A percentile compares a stretch with the other conserved stretches of the same genome.
These are phyloP conservation scores for Lordiphosa stackelbergi DNA, from an alignment of 1,140 invertebrate genomes.

Conservation along the genomic window DNA sequence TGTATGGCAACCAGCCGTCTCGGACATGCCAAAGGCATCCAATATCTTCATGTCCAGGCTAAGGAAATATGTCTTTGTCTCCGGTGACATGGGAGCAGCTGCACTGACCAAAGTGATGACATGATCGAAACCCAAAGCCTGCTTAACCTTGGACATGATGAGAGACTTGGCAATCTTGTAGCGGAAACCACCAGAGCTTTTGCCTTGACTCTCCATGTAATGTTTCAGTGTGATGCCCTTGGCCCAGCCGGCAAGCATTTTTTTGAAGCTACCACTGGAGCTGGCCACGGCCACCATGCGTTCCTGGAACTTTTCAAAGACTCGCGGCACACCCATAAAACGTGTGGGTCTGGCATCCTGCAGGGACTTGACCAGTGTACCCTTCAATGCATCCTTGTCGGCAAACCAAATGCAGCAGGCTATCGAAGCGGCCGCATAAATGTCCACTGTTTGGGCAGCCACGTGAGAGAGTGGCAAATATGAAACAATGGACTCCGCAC, in stretches of 20 bases:
- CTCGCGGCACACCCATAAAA: conserved; percentile 92
- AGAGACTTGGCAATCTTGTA: conserved; percentile 75
- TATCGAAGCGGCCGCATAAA: conserved; percentile 80
- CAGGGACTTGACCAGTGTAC: conserved; percentile 87
- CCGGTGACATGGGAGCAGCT: conserved; percentile 90
- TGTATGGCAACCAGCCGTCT: conserved; percentile 86
- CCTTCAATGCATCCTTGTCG: conserved; percentile 90
- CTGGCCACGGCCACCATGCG: conserved; percentile 78
- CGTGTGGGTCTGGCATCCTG: conserved; percentile 88
- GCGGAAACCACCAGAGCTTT: conserved; percentile 63
- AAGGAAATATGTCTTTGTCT: conserved; percentile 92
- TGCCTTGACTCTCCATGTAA: conserved; percentile 79
- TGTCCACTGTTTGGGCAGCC: conserved; percentile 91
- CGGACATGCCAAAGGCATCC: conserved; percentile 92
- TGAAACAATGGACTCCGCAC: conserved; percentile 83
- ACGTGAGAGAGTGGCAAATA: conserved; percentile 94
- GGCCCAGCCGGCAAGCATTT: conserved; percentile 77
- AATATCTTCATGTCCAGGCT: conserved; percentile 90
- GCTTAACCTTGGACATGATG: conserved; percentile 84
- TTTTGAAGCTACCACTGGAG: conserved; percentile 69
- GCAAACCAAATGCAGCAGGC: conserved; percentile 88
- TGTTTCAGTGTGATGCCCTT: conserved; percentile 84
- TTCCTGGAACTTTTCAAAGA: conserved; percentile 96
- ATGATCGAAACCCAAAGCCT: conserved; percentile 86
- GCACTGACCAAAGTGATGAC: conserved; percentile 84